These are phyloP conservation scores for Calonectris borealis DNA, from an alignment of 2,113 vertebrate species.

Conservation along the genomic window DNA sequence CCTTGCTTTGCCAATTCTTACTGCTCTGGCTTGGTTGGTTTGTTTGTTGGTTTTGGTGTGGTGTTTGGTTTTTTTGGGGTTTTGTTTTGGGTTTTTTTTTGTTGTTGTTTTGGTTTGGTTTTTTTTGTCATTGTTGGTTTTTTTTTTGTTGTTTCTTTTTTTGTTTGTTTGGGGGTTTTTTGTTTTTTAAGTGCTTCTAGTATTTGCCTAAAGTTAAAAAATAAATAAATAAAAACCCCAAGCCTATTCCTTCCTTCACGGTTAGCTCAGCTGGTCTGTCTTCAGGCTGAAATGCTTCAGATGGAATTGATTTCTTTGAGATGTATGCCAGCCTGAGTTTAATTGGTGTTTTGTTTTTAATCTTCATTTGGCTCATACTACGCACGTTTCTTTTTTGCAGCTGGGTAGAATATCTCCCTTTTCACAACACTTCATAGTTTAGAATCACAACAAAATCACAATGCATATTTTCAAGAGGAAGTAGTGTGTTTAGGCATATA, in stretches of 20 bases:
- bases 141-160: background rate
- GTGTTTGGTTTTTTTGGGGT: background rate
- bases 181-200: background rate
- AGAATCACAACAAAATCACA: background rate
- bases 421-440: background rate
- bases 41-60: background rate
- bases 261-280: slow-evolving; percentile 10
- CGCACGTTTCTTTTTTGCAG: background rate
- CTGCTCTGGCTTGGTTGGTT: background rate
- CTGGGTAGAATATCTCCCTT: background rate
- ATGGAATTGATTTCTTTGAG: slow-evolving; percentile 23
- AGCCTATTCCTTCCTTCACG: background rate
- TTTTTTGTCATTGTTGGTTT: background rate
- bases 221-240: background rate
- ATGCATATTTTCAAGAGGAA: background rate
- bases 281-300: background rate
- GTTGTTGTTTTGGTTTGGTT: background rate
- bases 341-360: slow-evolving; percentile 18
- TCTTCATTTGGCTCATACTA: background rate
- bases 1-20: background rate
- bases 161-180: background rate
- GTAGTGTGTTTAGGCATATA: background rate
- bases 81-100: background rate
- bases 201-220: background rate
- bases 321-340: background rate